phyloP scores from a whole-genome alignment of 2,888 invertebrate genomes.

The Rhorus exstirpatorius region DNA sequence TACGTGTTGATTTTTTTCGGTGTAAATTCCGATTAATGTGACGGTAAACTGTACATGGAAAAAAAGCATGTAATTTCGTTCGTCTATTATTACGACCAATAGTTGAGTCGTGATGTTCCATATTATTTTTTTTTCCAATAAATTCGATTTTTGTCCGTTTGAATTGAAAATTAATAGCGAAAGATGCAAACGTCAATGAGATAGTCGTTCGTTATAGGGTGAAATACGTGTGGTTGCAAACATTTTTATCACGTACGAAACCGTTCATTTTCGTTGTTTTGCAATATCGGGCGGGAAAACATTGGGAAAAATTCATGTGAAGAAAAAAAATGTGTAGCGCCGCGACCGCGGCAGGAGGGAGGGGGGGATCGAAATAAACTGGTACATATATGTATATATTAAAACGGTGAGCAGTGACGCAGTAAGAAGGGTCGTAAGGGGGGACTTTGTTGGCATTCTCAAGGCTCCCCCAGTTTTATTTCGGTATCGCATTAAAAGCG shows the following conservation, averaged over 20 bases:
- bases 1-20: too few relatives aligned
- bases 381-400: conserved; percentile 38
- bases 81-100: too few relatives aligned
- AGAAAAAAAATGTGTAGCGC: neutral
- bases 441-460: conserved; percentile 64
- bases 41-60: too few relatives aligned
- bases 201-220: too few relatives aligned
- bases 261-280: too few relatives aligned
- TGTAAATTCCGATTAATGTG: too few relatives aligned
- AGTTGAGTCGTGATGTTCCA: too few relatives aligned
- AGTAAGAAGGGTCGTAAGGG: conserved; percentile 59
- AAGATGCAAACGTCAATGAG: neutral
- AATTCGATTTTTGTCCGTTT: too few relatives aligned
- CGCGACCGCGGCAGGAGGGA: neutral
- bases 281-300: conserved; percentile 1
- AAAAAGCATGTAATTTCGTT: too few relatives aligned
- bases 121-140: too few relatives aligned
- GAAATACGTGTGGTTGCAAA: too few relatives aligned
- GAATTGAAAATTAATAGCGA: neutral
- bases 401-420: conserved; percentile 56
- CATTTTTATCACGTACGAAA: too few relatives aligned
- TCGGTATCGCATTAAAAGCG: conserved; percentile 63
- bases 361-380: conserved; percentile 53
- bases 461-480: conserved; percentile 66
- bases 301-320: neutral